Evolutionary conservation across 2,888 invertebrate species (phyloP), one percentile per base, ranked within the genome.

Genomic region (Leptarthrus brevirostris): DNA sequence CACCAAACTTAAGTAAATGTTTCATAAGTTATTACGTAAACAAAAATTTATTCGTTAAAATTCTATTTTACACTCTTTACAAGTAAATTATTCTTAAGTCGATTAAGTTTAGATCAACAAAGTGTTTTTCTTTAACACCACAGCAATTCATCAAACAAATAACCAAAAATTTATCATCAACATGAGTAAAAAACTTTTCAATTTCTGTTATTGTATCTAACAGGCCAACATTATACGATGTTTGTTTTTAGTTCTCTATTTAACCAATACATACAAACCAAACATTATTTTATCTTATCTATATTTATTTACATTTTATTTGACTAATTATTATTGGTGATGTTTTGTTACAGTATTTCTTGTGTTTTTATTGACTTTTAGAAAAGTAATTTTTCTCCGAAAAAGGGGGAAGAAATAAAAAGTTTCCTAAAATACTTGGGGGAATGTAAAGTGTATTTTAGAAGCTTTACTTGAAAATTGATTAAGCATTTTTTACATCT

Each of bases 1-100:
- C 66, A 66, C 66, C 66, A 66, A 66, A 34, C 22, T 47, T 66
- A 49, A 49, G 47, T 24, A 66, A 24, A 47, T 66, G 47, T 30
- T n/a, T 61, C 22, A 40, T 61, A 61, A 61, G 26, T 61, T 20
- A 61, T 61, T 12, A 36, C n/a, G 18, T 61, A 61, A 40, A 61
- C 40, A 61, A 61, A 30, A 56, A 3, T 26, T n/a, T 22, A 2
- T 10, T 56, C 56, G 14, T 56, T 16, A n/a, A 26, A 24, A 61
- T 44, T 22, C 16, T 61, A n/a, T 40, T 61, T 61, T 34, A 61
- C 61, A 61, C 36, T 26, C 16, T 54, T 56, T 61, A 61, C 22
- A 40, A 61, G 3, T 61, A 20, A 61, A 61, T 26, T 61, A 44
- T 61, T 18, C 14, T 47, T 8, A 30, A 0, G 22, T 18, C 3